These are phyloP conservation scores for Meriones unguiculatus DNA, from an alignment of 2,113 vertebrate genomes.

Conservation along the genomic window DNA sequence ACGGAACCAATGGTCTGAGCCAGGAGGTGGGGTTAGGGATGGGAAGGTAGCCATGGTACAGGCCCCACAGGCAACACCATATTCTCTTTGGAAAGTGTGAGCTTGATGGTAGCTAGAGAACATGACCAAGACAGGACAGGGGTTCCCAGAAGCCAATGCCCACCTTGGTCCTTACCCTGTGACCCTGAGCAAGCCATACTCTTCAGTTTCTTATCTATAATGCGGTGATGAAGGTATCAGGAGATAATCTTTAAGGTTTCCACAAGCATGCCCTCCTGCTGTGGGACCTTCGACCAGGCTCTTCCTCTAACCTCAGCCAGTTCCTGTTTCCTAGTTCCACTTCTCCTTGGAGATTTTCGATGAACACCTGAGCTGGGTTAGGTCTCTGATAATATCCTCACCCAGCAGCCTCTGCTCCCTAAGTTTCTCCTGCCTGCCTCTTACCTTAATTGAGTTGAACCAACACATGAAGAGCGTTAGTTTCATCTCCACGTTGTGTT, in stretches of 20 bases:
- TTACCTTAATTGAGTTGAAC: neutral
- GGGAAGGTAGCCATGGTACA: neutral
- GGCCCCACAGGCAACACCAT: neutral
- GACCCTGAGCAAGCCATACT: neutral
- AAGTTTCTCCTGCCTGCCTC: neutral
- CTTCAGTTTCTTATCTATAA: neutral
- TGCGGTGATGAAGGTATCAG: too few species aligned
- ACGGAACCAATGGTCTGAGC: neutral
- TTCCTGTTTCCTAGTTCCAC: too few species aligned
- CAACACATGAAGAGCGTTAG: neutral
- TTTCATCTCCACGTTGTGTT: neutral
- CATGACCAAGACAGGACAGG: neutral
- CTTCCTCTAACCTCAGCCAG: neutral
- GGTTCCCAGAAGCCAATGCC: neutral
- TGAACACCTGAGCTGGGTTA: neutral
- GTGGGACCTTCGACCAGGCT: neutral
- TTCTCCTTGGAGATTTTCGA: neutral
- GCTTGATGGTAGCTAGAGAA: neutral
- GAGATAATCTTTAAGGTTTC: neutral
- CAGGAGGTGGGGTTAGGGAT: neutral
- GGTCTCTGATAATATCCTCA: neutral
- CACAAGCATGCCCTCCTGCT: neutral
- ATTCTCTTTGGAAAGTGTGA: neutral
- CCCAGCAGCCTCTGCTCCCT: neutral
- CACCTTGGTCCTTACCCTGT: neutral